A percentile compares a stretch with the other conserved stretches of the same genome.
Conservation (phyloP, 2,113 vertebrate species). For the Myotis lucifugus region DNA sequence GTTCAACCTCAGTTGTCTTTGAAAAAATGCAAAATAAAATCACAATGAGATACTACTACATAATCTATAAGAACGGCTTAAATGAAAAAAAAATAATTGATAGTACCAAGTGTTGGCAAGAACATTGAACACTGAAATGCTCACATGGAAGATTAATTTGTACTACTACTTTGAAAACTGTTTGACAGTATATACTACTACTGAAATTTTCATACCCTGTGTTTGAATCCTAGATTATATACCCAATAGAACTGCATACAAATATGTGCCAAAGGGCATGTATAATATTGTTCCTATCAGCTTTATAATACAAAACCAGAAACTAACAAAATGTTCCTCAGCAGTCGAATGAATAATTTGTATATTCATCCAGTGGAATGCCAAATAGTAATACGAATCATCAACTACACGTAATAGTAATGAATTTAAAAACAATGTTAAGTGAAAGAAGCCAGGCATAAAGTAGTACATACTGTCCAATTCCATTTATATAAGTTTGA, state of each 20-base stretch:
- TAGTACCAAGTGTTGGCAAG: background rate
- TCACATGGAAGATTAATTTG: background rate
- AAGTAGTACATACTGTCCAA: background rate
- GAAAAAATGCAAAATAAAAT: slow-evolving; percentile 20
- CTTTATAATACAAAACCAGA: background rate
- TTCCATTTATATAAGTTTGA: background rate
- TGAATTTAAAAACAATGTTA: background rate
- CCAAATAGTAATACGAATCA: background rate
- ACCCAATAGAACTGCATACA: background rate
- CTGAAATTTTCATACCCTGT: background rate
- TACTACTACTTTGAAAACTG: background rate
- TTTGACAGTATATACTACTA: background rate
- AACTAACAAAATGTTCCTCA: background rate
- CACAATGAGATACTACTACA: background rate
- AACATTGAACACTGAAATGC: background rate
- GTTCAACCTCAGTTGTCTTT: background rate
- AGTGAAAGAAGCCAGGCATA: background rate
- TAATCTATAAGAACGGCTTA: background rate
- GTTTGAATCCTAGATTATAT: background rate
- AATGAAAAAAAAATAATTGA: background rate
- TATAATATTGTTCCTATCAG: background rate
- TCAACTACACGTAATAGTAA: background rate
- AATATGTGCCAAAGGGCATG: background rate
- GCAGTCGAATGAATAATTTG: background rate
- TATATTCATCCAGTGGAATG: background rate